phyloP scores from a whole-genome alignment of 2,888 invertebrate species.

The Drosophila paramelanica region DNA sequence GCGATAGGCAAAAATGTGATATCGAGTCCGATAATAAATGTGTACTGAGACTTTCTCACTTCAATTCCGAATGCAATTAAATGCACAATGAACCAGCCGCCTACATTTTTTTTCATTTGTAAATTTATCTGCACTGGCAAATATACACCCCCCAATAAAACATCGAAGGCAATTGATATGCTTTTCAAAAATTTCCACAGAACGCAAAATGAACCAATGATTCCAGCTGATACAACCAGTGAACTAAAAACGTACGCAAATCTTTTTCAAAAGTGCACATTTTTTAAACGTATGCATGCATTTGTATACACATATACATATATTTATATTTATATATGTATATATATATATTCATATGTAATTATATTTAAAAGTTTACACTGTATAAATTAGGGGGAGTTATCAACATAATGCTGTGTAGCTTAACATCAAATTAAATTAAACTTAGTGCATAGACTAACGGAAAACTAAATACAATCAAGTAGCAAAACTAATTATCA shows the following conservation, averaged over 20 bases:
- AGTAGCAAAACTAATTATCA: conserved; percentile 72
- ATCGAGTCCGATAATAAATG: conserved; percentile 5
- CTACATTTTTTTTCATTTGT: no score
- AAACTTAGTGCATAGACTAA: conserved; percentile 67
- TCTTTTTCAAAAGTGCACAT: background rate
- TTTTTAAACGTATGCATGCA: conserved; percentile 49
- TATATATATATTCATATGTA: conserved; percentile 22
- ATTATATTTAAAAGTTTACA: conserved; percentile 66
- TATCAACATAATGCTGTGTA: conserved; percentile 55
- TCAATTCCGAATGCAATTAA: background rate
- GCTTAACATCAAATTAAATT: conserved; percentile 59
- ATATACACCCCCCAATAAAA: background rate
- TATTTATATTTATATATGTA: conserved; percentile 10
- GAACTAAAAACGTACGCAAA: background rate
- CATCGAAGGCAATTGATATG: no score
- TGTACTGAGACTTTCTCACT: background rate
- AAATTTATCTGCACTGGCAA: no score
- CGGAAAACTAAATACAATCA: conserved; percentile 64
- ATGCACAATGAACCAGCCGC: background rate
- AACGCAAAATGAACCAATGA: background rate
- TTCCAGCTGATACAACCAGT: background rate
- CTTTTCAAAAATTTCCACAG: no score
- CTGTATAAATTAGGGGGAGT: conserved; percentile 59
- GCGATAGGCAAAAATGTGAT: conserved; percentile 6
- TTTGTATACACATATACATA: conserved; percentile 31